phyloP scores from a whole-genome alignment of 2,113 vertebrate species.

The Tiliqua scincoides region DNA sequence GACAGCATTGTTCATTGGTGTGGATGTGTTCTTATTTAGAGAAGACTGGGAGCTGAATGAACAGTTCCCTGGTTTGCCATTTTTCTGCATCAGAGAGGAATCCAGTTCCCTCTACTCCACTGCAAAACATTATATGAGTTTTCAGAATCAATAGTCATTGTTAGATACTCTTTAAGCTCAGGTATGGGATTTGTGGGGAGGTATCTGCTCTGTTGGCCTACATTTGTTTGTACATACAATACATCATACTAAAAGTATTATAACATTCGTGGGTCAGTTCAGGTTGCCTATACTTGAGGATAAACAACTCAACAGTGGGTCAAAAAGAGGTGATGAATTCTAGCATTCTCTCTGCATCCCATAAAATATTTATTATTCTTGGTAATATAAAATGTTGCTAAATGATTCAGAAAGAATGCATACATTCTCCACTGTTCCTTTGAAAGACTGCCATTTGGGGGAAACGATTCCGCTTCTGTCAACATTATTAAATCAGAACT shows the following conservation, averaged over 20 bases:
- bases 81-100: neutral
- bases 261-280: conserved; percentile 21
- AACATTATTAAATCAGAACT: conserved; percentile 60
- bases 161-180: neutral
- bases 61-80: neutral
- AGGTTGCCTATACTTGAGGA: conserved; percentile 34
- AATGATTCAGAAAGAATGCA: conserved; percentile 71
- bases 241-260: neutral
- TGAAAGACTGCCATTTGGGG: conserved; percentile 67
- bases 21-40: neutral
- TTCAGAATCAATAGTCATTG: neutral
- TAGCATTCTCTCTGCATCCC: conserved; percentile 50
- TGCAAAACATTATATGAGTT: neutral
- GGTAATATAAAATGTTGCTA: conserved; percentile 64
- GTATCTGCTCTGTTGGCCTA: neutral
- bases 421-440: conserved; percentile 70
- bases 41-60: neutral
- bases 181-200: neutral
- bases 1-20: neutral
- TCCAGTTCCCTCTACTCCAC: neutral
- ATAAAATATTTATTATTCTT: conserved; percentile 72
- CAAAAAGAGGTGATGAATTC: conserved; percentile 61
- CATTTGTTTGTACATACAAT: conserved; percentile 17
- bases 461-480: conserved; percentile 51
- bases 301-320: conserved; percentile 58